Evolutionary conservation across 92 coral and sea anemone genomes (phyloP).

Genomic region (Epizoanthus stellaris): DNA sequence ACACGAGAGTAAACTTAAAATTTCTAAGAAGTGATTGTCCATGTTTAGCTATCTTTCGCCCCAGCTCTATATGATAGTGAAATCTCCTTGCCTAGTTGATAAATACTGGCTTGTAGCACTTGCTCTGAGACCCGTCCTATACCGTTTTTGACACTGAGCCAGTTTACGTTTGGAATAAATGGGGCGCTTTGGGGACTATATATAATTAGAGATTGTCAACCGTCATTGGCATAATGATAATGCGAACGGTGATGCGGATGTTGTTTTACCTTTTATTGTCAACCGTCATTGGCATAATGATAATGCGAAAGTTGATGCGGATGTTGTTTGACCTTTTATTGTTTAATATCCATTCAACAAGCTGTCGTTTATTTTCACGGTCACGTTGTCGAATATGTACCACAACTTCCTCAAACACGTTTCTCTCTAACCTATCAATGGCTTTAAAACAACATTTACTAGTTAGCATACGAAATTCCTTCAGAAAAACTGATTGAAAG

Average conservation of each 20-base stretch:
- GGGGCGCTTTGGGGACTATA: slow-evolving; percentile 17
- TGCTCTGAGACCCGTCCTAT: background rate
- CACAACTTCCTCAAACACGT: background rate
- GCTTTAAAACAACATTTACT: background rate
- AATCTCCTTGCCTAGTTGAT: background rate
- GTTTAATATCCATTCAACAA: slow-evolving; percentile 10
- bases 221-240: background rate
- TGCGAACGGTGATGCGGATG: background rate
- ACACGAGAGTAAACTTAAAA: slow-evolving; percentile 16
- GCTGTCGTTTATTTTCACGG: background rate
- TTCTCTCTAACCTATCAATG: background rate
- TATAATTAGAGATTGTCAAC: slow-evolving; percentile 8
- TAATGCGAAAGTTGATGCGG: no score
- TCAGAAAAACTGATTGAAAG: background rate
- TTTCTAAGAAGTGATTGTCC: slow-evolving; percentile 4
- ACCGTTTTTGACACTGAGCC: background rate
- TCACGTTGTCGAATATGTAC: background rate
- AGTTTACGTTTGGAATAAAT: slow-evolving; percentile 21
- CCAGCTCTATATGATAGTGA: background rate
- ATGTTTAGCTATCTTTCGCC: slow-evolving; percentile 4
- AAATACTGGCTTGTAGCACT: background rate
- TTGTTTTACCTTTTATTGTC: background rate
- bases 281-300: no score
- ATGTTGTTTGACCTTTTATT: no score
- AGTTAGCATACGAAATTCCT: background rate